These are phyloP conservation scores for Pangasius macronema DNA, from an alignment of 2,797 vertebrate genomes.

Conservation along the genomic window DNA sequence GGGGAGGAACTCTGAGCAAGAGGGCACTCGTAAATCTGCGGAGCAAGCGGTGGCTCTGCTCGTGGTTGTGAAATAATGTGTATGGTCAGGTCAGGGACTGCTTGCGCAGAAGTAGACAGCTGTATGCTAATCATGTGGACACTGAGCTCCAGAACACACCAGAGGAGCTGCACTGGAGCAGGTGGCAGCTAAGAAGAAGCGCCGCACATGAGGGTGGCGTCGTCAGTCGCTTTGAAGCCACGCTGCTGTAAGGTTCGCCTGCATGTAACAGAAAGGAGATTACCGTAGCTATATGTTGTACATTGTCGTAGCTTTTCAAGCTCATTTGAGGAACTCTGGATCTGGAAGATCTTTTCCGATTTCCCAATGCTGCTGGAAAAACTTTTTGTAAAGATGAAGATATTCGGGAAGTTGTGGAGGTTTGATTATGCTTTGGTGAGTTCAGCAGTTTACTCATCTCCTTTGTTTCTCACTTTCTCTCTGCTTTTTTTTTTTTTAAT, in stretches of 20 bases:
- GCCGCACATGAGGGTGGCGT: constrained; percentile 24
- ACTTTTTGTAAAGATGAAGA: constrained; percentile 76
- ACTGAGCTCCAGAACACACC: constrained; percentile 58
- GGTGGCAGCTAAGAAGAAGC: constrained; percentile 57
- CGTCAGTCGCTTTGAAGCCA: constrained; percentile 18
- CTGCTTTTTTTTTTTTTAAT: neutral
- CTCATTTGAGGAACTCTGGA: neutral
- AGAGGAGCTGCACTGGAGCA: constrained; percentile 50
- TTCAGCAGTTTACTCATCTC: neutral
- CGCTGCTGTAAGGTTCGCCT: constrained; percentile 16
- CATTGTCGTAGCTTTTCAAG: neutral
- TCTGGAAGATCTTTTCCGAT: neutral
- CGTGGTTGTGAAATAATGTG: constrained; percentile 54
- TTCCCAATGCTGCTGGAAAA: constrained; percentile 67
- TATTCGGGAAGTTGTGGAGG: constrained; percentile 75
- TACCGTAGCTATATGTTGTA: neutral
- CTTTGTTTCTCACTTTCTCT: neutral
- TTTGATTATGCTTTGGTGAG: constrained; percentile 77
- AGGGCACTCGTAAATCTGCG: constrained; percentile 60
- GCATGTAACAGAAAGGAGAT: constrained; percentile 19
- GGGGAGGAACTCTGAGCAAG: constrained; percentile 34
- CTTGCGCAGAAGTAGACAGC: constrained; percentile 70
- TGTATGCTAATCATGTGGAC: constrained; percentile 81
- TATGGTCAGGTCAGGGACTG: constrained; percentile 60
- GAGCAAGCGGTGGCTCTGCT: constrained; percentile 37